Evolutionary conservation across 2,888 invertebrate genomes (phyloP).

Genomic region (Cephus pulcher): DNA sequence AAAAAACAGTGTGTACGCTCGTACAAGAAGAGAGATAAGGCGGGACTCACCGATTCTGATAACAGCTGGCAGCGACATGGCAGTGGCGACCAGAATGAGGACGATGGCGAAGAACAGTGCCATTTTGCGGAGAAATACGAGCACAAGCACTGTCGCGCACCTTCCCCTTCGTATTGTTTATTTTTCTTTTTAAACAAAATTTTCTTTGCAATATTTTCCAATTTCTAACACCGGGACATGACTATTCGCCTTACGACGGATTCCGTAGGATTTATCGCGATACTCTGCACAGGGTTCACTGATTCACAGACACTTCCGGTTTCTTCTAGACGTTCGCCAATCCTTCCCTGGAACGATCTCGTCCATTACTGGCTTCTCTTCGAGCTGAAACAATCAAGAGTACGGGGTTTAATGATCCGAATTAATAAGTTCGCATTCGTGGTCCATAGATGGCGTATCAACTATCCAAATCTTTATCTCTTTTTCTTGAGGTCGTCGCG

Average conservation of each 20-base stretch:
- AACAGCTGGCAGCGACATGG: constrained; percentile 64
- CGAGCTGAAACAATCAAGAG: background rate
- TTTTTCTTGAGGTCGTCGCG: background rate
- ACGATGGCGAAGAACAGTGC: constrained; percentile 63
- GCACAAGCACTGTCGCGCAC: background rate
- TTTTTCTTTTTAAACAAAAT: background rate
- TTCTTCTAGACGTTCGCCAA: background rate
- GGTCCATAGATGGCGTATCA: background rate
- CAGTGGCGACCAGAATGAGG: constrained; percentile 62
- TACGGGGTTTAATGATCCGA: background rate
- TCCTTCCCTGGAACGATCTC: background rate
- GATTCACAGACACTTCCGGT: background rate
- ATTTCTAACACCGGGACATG: background rate
- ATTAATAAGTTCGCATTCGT: background rate
- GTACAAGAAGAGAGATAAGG: background rate
- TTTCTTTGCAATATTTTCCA: background rate
- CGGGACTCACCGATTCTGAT: constrained; percentile 62
- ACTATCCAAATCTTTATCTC: too few species aligned
- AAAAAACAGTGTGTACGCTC: background rate
- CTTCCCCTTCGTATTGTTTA: background rate
- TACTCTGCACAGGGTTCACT: background rate
- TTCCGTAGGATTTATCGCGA: background rate
- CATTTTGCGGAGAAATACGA: constrained; percentile 48
- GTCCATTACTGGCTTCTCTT: background rate
- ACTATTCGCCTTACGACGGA: background rate